phyloP scores from a whole-genome alignment of 1,140 invertebrate genomes.

The Macrostomum lignano region DNA sequence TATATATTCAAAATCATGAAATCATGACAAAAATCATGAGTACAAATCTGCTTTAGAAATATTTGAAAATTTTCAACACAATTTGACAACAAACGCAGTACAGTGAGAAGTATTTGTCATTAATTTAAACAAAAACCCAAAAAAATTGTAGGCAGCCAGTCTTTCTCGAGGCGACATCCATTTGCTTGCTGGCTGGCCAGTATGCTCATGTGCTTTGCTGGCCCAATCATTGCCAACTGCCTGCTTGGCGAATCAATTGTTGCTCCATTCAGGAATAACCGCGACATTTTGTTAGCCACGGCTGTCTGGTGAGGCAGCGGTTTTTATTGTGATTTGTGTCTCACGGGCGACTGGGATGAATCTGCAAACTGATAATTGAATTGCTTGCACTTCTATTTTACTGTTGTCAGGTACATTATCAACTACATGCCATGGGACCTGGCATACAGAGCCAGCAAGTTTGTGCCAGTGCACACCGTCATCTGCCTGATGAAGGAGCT shows the following conservation, averaged over 20 bases:
- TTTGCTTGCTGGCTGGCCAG: conserved; percentile 83
- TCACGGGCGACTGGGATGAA: too few species aligned
- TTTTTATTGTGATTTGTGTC: too few species aligned
- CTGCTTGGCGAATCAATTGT: conserved; percentile 76
- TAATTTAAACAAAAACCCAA: too few species aligned
- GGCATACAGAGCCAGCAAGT: conserved; percentile 74
- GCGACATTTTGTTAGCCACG: conserved; percentile 60
- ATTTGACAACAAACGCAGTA: too few species aligned
- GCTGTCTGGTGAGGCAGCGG: conserved; percentile 68
- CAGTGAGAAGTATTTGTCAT: too few species aligned
- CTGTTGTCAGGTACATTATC: conserved; percentile 82
- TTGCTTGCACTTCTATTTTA: too few species aligned
- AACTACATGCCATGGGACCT: conserved; percentile 96
- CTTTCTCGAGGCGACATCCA: conserved; percentile 82
- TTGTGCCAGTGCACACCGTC: conserved; percentile 67
- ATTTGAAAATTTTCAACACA: too few species aligned
- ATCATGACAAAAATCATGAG: too few species aligned
- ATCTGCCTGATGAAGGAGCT: conserved; percentile 82
- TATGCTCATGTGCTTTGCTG: conserved; percentile 88
- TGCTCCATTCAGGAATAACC: conserved; percentile 68
- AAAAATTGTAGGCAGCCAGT: conserved; percentile 46
- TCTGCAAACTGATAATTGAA: too few species aligned
- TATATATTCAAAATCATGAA: too few species aligned
- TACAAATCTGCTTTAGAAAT: too few species aligned
- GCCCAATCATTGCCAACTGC: conserved; percentile 68